Conservation (phyloP, 2,888 invertebrate species). For the Tetranychus truncatus region DNA sequence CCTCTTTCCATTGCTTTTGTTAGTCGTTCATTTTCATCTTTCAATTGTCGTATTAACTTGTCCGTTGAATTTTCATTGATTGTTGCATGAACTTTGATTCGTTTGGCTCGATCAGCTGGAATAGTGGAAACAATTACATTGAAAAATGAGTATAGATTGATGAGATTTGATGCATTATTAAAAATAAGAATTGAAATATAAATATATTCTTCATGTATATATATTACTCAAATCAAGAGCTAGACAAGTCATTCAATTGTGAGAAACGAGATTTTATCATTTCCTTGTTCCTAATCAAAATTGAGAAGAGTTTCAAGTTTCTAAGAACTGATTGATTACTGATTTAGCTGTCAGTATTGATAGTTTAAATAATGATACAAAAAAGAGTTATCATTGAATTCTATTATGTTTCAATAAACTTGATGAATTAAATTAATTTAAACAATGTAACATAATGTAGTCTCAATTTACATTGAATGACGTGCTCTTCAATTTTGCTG, state of each 20-base stretch:
- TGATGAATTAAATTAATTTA: too few species aligned
- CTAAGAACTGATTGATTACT: too few species aligned
- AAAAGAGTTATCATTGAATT: too few species aligned
- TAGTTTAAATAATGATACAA: too few species aligned
- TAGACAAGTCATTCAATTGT: constrained; percentile 1
- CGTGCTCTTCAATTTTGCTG: too few species aligned
- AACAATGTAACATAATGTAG: too few species aligned
- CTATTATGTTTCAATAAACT: too few species aligned
- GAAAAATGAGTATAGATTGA: not conserved
- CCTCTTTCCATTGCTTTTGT: constrained; percentile 32
- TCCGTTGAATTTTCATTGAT: constrained; percentile 42
- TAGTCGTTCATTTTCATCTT: constrained; percentile 40
- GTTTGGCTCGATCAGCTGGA: constrained; percentile 40
- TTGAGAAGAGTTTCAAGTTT: too few species aligned
- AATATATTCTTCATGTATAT: not conserved
- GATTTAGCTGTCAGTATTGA: too few species aligned
- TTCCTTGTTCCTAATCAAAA: too few species aligned
- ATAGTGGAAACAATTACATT: constrained; percentile 8
- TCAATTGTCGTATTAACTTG: constrained; percentile 39
- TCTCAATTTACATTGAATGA: too few species aligned
- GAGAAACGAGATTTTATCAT: not conserved
- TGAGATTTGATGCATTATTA: not conserved
- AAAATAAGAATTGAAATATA: constrained; percentile 6
- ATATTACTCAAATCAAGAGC: not conserved
- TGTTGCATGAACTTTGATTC: constrained; percentile 39